These are phyloP conservation scores for Microcebus jonahi DNA, from an alignment of 2,113 vertebrate genomes.

Conservation along the genomic window DNA sequence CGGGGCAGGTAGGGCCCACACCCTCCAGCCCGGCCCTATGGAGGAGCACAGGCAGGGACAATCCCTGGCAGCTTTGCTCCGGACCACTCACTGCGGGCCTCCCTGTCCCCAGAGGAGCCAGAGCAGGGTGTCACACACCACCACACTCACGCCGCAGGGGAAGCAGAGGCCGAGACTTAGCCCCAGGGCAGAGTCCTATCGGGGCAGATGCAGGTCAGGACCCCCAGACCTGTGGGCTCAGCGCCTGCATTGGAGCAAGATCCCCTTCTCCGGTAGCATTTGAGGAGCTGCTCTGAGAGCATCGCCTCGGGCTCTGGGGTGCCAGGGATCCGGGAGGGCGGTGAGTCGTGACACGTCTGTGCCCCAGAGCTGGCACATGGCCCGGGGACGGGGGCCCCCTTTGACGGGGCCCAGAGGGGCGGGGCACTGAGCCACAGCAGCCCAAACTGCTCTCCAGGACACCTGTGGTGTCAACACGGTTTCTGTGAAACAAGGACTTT, in stretches of 20 bases:
- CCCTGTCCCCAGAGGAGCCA: not conserved
- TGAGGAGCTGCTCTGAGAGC: not conserved
- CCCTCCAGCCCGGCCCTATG: no score
- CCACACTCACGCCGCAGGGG: not conserved
- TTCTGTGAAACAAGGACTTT: not conserved
- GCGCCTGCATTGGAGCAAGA: not conserved
- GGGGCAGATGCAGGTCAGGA: not conserved
- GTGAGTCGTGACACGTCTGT: not conserved
- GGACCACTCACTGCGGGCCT: not conserved
- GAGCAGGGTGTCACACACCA: not conserved
- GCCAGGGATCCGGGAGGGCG: no score
- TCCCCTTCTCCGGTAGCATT: accelerated
- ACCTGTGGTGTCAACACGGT: not conserved
- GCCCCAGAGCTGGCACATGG: no score
- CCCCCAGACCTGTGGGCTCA: not conserved
- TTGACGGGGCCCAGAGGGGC: accelerated
- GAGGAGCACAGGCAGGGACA: not conserved
- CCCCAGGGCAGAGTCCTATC: not conserved
- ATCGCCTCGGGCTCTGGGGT: not conserved
- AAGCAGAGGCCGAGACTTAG: not conserved
- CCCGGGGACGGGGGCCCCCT: not conserved
- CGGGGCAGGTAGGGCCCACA: not conserved
- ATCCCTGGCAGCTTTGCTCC: not conserved
- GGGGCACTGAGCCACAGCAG: not conserved
- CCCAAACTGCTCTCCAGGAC: not conserved